Percentiles rank a stretch among this genome's conserved stretches.
Evolutionary conservation across 2,888 invertebrate genomes (phyloP).

Genomic region (Apantesis nais): DNA sequence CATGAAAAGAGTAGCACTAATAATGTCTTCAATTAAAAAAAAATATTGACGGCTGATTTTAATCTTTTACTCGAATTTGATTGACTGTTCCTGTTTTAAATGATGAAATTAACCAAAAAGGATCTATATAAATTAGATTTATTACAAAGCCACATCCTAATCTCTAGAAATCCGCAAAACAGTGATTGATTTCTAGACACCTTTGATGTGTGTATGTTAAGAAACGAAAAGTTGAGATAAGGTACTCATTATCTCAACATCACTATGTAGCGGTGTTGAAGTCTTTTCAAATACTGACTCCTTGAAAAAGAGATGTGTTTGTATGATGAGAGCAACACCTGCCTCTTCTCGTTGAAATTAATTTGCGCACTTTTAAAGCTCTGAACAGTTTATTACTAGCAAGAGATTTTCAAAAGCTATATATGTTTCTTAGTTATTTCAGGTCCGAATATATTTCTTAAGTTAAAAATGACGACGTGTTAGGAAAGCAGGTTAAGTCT

Average conservation of each 20-base stretch:
- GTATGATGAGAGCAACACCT: conserved; percentile 60
- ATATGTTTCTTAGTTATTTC: not conserved
- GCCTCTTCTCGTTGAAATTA: conserved; percentile 74
- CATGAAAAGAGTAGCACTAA: no score
- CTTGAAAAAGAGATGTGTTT: conserved; percentile 50
- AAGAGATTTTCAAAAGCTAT: conserved; percentile 1
- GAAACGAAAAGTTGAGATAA: conserved; percentile 9
- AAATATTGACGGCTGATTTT: no score
- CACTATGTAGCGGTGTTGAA: conserved; percentile 17
- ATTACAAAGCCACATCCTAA: no score
- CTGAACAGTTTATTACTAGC: conserved; percentile 49
- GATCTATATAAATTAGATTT: no score
- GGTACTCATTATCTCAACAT: no score
- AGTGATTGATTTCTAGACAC: no score
- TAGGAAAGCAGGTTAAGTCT: not conserved
- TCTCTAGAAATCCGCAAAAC: no score
- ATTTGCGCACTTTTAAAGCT: conserved; percentile 68
- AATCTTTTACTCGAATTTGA: no score
- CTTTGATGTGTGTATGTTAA: no score
- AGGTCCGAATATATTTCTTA: not conserved
- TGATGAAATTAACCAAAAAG: no score
- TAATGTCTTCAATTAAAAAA: no score
- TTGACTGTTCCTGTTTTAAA: no score
- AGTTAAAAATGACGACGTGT: not conserved
- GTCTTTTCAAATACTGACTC: conserved; percentile 12